Conservation (phyloP, 2,888 invertebrate genomes). For the Congeria kusceri region DNA sequence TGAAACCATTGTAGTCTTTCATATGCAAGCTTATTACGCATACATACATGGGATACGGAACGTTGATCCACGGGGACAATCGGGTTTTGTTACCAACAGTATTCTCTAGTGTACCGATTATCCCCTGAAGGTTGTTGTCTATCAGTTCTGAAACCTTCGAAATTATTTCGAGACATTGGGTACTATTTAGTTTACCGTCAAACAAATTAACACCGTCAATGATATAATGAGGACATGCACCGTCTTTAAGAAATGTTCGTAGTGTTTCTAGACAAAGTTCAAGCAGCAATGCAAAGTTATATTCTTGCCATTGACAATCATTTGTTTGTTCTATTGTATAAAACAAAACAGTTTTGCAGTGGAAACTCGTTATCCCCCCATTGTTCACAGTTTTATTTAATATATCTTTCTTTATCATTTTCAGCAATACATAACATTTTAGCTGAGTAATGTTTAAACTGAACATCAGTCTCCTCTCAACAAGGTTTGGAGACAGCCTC, state of each 20-base stretch:
- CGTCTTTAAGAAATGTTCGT: not conserved
- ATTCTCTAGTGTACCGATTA: too few relatives aligned
- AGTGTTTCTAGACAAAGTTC: not conserved
- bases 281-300: not conserved
- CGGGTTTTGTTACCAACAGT: not conserved
- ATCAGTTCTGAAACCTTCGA: too few relatives aligned
- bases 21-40: too few relatives aligned
- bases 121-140: not conserved
- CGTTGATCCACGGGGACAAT: too few relatives aligned
- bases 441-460: conserved; percentile 8
- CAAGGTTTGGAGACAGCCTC: not conserved
- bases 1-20: too few relatives aligned
- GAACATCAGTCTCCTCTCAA: conserved; percentile 3
- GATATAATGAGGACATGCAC: too few relatives aligned
- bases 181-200: not conserved
- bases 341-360: conserved; percentile 2
- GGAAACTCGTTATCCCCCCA: not conserved
- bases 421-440: not conserved
- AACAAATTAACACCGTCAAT: too few relatives aligned
- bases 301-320: too few relatives aligned
- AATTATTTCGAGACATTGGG: not conserved
- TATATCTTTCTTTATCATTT: not conserved
- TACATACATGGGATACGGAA: too few relatives aligned
- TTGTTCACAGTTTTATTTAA: too few relatives aligned
- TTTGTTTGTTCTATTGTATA: not conserved